Evolutionary conservation across 2,888 invertebrate species (phyloP).

Genomic region (Digitonthophagus gazella): DNA sequence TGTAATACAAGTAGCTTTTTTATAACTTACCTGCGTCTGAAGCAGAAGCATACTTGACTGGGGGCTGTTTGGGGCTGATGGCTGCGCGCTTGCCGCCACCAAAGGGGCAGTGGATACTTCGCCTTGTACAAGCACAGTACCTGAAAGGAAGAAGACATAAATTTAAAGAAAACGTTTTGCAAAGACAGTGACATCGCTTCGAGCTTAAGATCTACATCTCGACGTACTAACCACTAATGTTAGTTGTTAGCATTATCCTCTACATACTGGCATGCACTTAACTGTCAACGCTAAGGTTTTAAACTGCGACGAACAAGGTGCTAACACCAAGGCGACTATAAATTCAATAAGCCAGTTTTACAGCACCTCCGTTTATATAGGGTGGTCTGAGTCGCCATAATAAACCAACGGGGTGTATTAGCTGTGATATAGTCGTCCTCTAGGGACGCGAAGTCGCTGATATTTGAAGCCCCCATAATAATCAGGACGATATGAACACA

Average conservation of each 20-base stretch:
- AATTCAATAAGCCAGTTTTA: conserved; percentile 29
- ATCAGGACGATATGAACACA: conserved; percentile 45
- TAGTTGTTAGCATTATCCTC: conserved; percentile 31
- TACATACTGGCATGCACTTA: conserved; percentile 4
- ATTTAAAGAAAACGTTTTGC: background rate
- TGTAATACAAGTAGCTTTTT: no score
- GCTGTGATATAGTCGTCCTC: conserved; percentile 50
- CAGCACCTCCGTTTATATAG: conserved; percentile 31
- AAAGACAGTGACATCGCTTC: background rate
- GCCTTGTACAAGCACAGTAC: conserved; percentile 50
- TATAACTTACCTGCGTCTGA: conserved; percentile 84
- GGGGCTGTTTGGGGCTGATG: conserved; percentile 61
- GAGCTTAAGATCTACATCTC: background rate
- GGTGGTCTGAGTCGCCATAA: conserved; percentile 25
- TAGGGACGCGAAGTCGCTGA: conserved; percentile 64
- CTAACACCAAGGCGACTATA: conserved; percentile 24
- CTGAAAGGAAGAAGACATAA: conserved; percentile 36
- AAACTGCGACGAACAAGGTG: background rate
- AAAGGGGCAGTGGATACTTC: conserved; percentile 49
- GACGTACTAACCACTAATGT: conserved; percentile 32
- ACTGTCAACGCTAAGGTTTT: background rate
- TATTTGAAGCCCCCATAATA: conserved; percentile 61
- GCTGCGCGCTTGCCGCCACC: conserved; percentile 57
- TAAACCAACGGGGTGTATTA: conserved; percentile 36
- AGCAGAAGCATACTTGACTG: conserved; percentile 90